phyloP scores from a whole-genome alignment of 2,797 vertebrate genomes.

The Molossus molossus region DNA sequence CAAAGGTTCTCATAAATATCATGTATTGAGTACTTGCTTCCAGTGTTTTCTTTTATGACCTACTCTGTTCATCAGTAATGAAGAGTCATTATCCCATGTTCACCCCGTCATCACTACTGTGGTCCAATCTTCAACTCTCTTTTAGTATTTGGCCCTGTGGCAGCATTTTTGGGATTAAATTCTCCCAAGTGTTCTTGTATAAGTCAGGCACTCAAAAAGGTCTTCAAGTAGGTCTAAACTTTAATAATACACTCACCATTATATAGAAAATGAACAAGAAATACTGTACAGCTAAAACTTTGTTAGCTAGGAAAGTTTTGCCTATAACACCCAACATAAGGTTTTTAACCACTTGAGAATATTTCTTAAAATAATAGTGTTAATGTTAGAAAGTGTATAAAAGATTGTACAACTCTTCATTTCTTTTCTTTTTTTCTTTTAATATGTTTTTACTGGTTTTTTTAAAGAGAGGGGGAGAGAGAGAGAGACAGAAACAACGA shows the following conservation, averaged over 20 bases:
- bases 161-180: background rate
- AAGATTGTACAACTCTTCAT: background rate
- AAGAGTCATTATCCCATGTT: background rate
- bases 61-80: background rate
- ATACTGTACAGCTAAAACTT: conserved; percentile 9
- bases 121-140: background rate
- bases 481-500: too few species aligned
- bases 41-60: background rate
- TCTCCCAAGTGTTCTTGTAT: conserved; percentile 19
- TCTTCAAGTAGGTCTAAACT: background rate
- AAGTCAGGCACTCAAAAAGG: conserved; percentile 15
- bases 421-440: background rate
- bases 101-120: background rate
- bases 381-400: background rate
- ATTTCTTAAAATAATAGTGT: conserved; percentile 9
- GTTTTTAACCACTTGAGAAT: background rate
- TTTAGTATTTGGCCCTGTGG: background rate
- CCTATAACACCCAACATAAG: background rate
- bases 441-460: too few species aligned
- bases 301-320: background rate
- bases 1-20: background rate
- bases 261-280: conserved; percentile 9
- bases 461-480: too few species aligned
- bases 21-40: too few species aligned
- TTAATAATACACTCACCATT: conserved; percentile 6